phyloP scores from a whole-genome alignment of 2,888 invertebrate genomes.

The Erynnis tages region DNA sequence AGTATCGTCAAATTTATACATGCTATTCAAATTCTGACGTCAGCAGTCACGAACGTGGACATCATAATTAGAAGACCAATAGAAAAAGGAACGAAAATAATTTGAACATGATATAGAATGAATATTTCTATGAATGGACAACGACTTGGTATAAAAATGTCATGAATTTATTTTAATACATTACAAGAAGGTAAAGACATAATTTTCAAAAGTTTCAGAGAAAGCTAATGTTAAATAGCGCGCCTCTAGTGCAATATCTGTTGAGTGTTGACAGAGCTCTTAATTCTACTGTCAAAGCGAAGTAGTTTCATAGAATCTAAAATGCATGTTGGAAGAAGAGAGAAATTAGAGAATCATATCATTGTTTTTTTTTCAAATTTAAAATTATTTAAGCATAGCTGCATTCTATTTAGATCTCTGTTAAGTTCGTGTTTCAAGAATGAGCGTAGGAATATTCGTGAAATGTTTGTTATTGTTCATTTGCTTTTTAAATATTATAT shows the following conservation, averaged over 20 bases:
- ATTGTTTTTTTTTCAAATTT: conserved; percentile 51
- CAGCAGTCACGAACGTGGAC: conserved; percentile 39
- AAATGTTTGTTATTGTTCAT: conserved; percentile 36
- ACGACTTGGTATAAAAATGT: conserved; percentile 36
- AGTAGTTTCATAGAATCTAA: conserved; percentile 46
- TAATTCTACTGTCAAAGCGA: conserved; percentile 37
- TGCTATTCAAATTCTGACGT: conserved; percentile 52
- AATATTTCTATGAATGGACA: conserved; percentile 40
- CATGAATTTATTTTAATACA: conserved; percentile 65
- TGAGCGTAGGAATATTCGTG: conserved; percentile 67
- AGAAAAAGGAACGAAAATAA: conserved; percentile 39
- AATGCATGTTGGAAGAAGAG: conserved; percentile 60
- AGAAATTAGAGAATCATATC: conserved; percentile 58
- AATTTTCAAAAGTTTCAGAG: conserved; percentile 3
- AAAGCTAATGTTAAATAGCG: conserved; percentile 40
- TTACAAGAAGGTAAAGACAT: conserved; percentile 47
- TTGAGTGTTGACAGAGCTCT: conserved; percentile 56
- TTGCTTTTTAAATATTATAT: conserved; percentile 51
- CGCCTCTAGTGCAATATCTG: conserved; percentile 64
- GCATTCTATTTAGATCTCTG: conserved; percentile 64
- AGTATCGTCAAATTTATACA: conserved; percentile 38
- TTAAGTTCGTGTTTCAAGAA: conserved; percentile 57
- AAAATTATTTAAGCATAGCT: conserved; percentile 63
- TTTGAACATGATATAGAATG: conserved; percentile 38
- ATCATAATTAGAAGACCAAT: conserved; percentile 40